A percentile compares a stretch with the other conserved stretches of the same genome.
Conservation (phyloP, 2,888 invertebrate species). For the Keiferia lycopersicella region DNA sequence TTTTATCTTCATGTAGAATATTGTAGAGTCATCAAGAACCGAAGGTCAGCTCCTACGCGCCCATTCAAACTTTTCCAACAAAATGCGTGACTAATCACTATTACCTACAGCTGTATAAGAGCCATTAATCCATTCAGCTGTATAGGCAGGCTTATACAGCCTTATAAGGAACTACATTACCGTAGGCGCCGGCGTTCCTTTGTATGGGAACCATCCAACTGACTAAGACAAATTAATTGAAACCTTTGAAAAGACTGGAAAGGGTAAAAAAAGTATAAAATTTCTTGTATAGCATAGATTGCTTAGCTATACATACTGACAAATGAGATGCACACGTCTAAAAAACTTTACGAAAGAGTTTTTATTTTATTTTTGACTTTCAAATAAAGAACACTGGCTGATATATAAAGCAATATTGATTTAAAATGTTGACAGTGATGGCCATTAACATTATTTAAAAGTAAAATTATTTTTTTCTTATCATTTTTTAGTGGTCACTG, state of each 20-base stretch:
- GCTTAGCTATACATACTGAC: too few relatives aligned
- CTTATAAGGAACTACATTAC: conserved; percentile 6
- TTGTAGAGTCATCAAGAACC: conserved; percentile 25
- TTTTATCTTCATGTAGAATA: conserved; percentile 9
- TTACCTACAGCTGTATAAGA: conserved; percentile 14
- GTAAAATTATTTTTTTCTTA: neutral
- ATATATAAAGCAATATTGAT: too few relatives aligned
- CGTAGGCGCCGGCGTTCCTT: conserved; percentile 22
- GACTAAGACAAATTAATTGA: conserved; percentile 8
- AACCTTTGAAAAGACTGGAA: conserved; percentile 6
- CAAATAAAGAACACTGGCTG: neutral
- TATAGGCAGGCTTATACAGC: conserved; percentile 14
- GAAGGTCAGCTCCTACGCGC: conserved; percentile 28
- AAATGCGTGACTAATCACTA: conserved; percentile 25
- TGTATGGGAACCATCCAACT: neutral
- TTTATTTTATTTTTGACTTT: neutral
- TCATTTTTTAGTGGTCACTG: neutral
- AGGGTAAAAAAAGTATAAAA: neutral
- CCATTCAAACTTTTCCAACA: conserved; percentile 27
- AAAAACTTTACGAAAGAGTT: too few relatives aligned
- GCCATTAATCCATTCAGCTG: conserved; percentile 15
- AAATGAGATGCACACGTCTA: neutral
- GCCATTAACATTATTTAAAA: neutral
- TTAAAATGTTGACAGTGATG: neutral
- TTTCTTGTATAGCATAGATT: neutral